Evolutionary conservation across 1,140 invertebrate species (phyloP).

Genomic region (Lordiphosa clarofinis): DNA sequence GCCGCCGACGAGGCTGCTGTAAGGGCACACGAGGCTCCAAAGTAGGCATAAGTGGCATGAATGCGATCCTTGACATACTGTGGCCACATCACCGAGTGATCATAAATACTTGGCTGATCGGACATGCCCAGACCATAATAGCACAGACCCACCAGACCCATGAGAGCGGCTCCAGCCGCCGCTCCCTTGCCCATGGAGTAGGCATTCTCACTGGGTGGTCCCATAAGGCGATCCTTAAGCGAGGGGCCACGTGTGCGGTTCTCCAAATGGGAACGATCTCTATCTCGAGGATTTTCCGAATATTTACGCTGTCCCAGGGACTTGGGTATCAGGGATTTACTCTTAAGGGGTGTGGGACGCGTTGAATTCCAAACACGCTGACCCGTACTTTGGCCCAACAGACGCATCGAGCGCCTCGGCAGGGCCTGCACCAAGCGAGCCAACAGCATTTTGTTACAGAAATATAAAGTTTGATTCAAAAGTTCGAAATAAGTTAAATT

Average conservation of each 20-base stretch:
- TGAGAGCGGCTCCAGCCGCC: constrained; percentile 90
- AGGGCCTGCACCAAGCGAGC: constrained; percentile 33
- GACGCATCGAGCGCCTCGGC: constrained; percentile 24
- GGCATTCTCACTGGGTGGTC: constrained; percentile 81
- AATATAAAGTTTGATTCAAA: no score
- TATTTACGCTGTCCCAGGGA: constrained; percentile 29
- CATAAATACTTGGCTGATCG: constrained; percentile 88
- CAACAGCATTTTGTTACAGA: constrained; percentile 39
- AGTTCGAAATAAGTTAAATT: no score
- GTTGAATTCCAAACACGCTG: constrained; percentile 33
- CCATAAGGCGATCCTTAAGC: constrained; percentile 70
- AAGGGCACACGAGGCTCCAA: constrained; percentile 91
- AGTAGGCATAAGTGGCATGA: constrained; percentile 95
- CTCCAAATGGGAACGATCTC: constrained; percentile 37
- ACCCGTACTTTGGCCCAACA: constrained; percentile 14
- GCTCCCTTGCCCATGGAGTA: constrained; percentile 92
- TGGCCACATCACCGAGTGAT: constrained; percentile 95
- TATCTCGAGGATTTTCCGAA: constrained; percentile 31
- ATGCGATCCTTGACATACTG: constrained; percentile 95
- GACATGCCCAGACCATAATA: constrained; percentile 96
- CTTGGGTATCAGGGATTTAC: constrained; percentile 11
- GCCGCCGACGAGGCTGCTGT: constrained; percentile 91
- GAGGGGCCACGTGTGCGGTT: constrained; percentile 35
- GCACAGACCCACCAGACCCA: constrained; percentile 94
- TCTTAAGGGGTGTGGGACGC: background rate